Conservation (phyloP, 1,140 invertebrate genomes). For the Meloidogyne hapla region DNA sequence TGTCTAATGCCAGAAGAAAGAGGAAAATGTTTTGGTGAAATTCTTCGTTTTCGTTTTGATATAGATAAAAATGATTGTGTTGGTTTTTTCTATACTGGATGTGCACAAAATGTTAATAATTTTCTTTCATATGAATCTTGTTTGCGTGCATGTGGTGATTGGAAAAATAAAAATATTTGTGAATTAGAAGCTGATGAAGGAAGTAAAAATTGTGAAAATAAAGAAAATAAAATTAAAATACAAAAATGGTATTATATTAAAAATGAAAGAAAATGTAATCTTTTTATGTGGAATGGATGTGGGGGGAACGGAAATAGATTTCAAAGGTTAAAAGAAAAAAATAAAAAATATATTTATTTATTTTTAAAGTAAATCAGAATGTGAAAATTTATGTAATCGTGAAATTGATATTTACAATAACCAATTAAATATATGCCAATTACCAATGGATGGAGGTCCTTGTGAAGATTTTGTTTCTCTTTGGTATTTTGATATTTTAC, state of each 20-base stretch:
- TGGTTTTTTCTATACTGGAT: constrained; percentile 60
- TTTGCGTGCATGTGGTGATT: constrained; percentile 59
- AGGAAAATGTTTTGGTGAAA: constrained; percentile 57
- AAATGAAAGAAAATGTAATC: constrained; percentile 41
- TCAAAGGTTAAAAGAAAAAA: constrained; percentile 5
- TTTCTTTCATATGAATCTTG: constrained; percentile 58
- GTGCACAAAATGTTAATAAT: constrained; percentile 54
- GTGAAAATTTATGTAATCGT: constrained; percentile 50
- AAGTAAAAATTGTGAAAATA: constrained; percentile 8
- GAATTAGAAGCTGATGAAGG: constrained; percentile 75
- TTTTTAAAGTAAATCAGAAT: constrained; percentile 53
- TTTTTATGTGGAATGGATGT: constrained; percentile 61
- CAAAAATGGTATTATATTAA: constrained; percentile 55
- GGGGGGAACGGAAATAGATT: constrained; percentile 61
- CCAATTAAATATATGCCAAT: constrained; percentile 34
- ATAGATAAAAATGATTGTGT: constrained; percentile 46
- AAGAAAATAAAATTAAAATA: constrained; percentile 5
- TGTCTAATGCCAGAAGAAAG: constrained; percentile 57
- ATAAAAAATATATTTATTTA: not conserved
- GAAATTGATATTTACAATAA: constrained; percentile 33
- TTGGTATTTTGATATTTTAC: constrained; percentile 69
- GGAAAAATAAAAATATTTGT: constrained; percentile 70
- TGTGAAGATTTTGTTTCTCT: constrained; percentile 57
- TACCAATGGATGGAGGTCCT: constrained; percentile 54
- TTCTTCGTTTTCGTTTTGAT: constrained; percentile 53